Percentiles rank a stretch among this genome's conserved stretches.
phyloP scores from a whole-genome alignment of 2,113 vertebrate genomes.

The Gallinago jamesoni region DNA sequence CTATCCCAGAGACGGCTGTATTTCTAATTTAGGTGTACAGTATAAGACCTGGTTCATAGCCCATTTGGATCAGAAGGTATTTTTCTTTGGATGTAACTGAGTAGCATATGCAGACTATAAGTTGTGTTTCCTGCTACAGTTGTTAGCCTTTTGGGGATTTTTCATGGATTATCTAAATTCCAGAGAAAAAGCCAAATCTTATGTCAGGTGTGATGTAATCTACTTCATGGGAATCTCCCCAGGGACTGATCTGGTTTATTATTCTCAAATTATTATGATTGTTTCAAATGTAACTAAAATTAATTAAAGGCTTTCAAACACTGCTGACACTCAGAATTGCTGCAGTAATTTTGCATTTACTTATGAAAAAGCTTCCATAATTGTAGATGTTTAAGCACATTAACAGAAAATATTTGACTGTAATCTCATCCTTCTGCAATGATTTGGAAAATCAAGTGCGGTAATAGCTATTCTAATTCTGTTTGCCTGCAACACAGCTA shows the following conservation, averaged over 20 bases:
- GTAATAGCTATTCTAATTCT: background rate
- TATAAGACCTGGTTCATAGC: background rate
- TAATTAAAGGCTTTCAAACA: constrained; percentile 1
- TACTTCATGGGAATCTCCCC: background rate
- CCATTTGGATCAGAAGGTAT: background rate
- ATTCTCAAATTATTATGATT: background rate
- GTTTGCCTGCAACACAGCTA: background rate
- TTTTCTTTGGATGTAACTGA: background rate
- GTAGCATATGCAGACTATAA: background rate
- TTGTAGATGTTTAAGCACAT: background rate
- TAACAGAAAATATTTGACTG: background rate
- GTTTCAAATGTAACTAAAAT: constrained; percentile 1
- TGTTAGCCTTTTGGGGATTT: background rate
- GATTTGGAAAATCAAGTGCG: background rate
- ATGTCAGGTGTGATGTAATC: background rate
- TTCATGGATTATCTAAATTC: background rate
- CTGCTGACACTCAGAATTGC: background rate
- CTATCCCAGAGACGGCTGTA: background rate
- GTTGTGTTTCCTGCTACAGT: background rate
- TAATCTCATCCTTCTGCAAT: background rate
- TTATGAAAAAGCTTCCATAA: background rate
- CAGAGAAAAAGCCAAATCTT: background rate
- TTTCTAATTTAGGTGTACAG: background rate
- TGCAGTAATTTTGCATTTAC: background rate
- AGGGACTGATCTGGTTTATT: background rate